Evolutionary conservation across 1,140 invertebrate species (phyloP), one percentile per base, ranked within the genome.

Genomic region (Pseudomyrmex sp.): DNA sequence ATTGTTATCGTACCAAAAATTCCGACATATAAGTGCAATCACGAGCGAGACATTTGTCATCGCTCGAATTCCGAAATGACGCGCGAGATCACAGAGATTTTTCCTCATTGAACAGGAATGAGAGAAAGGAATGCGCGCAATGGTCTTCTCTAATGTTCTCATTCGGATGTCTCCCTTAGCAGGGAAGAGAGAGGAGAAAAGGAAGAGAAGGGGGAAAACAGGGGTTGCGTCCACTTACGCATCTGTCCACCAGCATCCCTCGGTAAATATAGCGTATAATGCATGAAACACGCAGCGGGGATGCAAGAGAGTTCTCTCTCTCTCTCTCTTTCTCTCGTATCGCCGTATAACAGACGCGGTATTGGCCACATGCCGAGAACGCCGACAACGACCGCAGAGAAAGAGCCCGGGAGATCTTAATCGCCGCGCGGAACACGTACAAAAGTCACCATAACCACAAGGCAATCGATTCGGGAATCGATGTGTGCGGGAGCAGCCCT

Each of bases 231-330:
- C 91, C 93, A 93, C 93, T 94, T 93, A 93, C 90, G 89, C 93
- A 94, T 94, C 93, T 94, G 93, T 93, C 92, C 93, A 90, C 91
- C 92, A 92, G 91, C 92, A 92, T 93, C 92, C 92, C 90, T 88
- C 83, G 87, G 83, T 90, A 90, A 85, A 91, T 91, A 90, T 84
- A 85, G 72, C 44, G 65, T 59, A 66, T 62, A 83, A 72, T 65
- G 84, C 90, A 88, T 84, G 86, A 86, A 88, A 90, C 85, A 75
- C 90, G 77, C 88, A 90, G 85, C 85, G 82, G 87, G 87, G 85
- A 88, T 79, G 83, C 68, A 74, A 83, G 74, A 35, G 35, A 35
- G 35, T 35, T 35, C 84, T 84, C 83, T 84, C 87, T 48, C n/a
- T 44, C 20, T 70, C 84, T 84, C 83, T 84, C 89, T 48, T 12